phyloP scores from a whole-genome alignment of 2,888 invertebrate species.

The Agrilus mali region DNA sequence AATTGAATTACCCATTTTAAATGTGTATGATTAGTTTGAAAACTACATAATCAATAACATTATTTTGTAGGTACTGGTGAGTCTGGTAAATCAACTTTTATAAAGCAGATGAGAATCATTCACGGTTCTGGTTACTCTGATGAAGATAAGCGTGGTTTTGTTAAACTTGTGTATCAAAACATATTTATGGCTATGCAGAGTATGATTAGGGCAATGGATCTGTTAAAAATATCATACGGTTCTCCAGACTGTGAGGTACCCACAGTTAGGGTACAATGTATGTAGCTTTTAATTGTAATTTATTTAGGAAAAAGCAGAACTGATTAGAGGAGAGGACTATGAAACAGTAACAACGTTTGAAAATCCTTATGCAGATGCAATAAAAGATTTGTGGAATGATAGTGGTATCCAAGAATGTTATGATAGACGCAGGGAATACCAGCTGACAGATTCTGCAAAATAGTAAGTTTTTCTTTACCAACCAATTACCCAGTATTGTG shows the following conservation, averaged over 20 bases:
- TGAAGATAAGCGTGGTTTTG: constrained; percentile 96
- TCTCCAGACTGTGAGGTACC: neutral
- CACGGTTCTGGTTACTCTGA: constrained; percentile 99
- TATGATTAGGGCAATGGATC: constrained; percentile 99
- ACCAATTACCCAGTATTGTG: neutral
- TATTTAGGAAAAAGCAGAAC: constrained; percentile 81
- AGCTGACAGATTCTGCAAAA: constrained; percentile 99
- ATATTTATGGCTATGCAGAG: constrained; percentile 99
- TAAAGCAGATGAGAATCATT: constrained; percentile 99
- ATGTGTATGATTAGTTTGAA: too few relatives aligned
- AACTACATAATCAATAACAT: too few relatives aligned
- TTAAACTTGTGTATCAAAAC: constrained; percentile 99
- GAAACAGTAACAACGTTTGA: constrained; percentile 99
- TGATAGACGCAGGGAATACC: constrained; percentile 98
- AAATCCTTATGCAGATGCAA: constrained; percentile 92
- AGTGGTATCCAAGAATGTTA: constrained; percentile 98
- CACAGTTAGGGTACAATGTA: neutral
- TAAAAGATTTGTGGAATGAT: constrained; percentile 93
- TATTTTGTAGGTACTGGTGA: constrained; percentile 82
- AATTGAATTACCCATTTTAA: too few relatives aligned
- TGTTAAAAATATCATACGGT: constrained; percentile 90
- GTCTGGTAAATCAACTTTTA: constrained; percentile 99
- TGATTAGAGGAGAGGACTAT: constrained; percentile 93
- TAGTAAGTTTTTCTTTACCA: constrained; percentile 60
- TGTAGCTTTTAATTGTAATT: neutral